These are phyloP conservation scores for Eufriesea mexicana DNA, from an alignment of 1,140 invertebrate genomes.

Conservation along the genomic window DNA sequence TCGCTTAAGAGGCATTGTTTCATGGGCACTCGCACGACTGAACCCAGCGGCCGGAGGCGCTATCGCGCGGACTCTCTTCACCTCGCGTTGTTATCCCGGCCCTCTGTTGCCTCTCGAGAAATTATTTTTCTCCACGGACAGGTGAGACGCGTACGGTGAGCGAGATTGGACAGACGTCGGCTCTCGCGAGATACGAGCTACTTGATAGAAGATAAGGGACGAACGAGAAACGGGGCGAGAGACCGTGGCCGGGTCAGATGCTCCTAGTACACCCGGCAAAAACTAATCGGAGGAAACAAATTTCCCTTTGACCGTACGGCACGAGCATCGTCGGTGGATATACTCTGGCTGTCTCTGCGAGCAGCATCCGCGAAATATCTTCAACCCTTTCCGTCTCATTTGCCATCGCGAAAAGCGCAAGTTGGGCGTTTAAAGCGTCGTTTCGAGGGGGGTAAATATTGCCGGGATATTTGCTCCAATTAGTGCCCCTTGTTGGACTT, in stretches of 20 bases:
- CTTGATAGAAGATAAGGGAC: slow-evolving; percentile 38
- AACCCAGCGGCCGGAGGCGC: slow-evolving; percentile 18
- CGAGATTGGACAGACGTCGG: slow-evolving; percentile 65
- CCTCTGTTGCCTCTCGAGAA: slow-evolving; percentile 36
- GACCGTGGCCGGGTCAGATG: neutral
- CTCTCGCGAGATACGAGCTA: slow-evolving; percentile 48
- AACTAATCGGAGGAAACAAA: slow-evolving; percentile 11
- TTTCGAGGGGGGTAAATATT: slow-evolving; percentile 21
- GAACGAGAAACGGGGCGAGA: neutral
- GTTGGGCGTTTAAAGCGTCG: neutral
- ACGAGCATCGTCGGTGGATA: too few species aligned
- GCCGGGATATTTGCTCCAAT: slow-evolving; percentile 59
- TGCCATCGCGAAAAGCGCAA: slow-evolving; percentile 6
- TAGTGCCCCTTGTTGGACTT: slow-evolving; percentile 58
- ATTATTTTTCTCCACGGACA: slow-evolving; percentile 62
- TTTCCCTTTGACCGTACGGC: slow-evolving; percentile 3
- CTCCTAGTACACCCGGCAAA: neutral
- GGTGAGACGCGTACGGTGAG: slow-evolving; percentile 57
- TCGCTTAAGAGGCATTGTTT: slow-evolving; percentile 69
- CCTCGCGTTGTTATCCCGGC: slow-evolving; percentile 13
- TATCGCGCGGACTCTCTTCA: slow-evolving; percentile 29
- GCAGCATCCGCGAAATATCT: neutral
- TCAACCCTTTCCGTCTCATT: neutral
- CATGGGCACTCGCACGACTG: slow-evolving; percentile 43
- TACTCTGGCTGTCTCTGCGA: neutral